These are phyloP conservation scores for Patiria miniata DNA, from an alignment of 35 echinoderm and acorn worm species.

Conservation along the genomic window DNA sequence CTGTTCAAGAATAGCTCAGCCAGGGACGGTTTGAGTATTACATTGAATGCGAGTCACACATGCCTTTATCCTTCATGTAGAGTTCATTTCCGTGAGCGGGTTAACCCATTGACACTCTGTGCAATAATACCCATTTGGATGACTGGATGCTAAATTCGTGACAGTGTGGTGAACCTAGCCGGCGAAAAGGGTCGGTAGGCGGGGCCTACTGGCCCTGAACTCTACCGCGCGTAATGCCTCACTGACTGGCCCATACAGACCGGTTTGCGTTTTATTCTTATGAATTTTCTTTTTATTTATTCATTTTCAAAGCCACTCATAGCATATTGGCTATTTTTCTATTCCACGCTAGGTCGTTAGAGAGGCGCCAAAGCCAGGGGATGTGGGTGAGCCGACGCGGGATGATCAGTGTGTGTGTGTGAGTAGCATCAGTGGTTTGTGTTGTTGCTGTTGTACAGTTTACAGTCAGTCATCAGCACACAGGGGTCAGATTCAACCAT, in stretches of 20 bases:
- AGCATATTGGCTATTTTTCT: conserved; percentile 1
- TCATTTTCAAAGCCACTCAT: conserved; percentile 20
- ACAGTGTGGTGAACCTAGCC: background rate
- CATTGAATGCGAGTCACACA: background rate
- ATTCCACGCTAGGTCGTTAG: conserved; percentile 11
- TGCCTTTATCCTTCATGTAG: background rate
- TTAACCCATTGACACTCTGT: background rate
- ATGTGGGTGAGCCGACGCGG: background rate
- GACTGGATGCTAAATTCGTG: no score
- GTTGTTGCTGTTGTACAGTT: no score
- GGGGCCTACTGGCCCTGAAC: conserved; percentile 17
- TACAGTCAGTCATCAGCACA: no score
- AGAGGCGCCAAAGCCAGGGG: conserved; percentile 4
- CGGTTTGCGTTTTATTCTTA: background rate
- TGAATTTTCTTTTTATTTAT: background rate
- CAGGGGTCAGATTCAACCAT: no score
- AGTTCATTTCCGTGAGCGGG: background rate
- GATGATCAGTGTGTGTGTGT: no score
- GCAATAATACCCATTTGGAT: background rate
- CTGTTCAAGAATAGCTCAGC: background rate
- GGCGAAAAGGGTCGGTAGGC: background rate
- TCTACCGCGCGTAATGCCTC: background rate
- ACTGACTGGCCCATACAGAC: conserved; percentile 1
- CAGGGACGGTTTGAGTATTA: background rate
- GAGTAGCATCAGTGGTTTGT: no score